Conservation (phyloP, 2,888 invertebrate species). For the Orthonychiurus folsomi region DNA sequence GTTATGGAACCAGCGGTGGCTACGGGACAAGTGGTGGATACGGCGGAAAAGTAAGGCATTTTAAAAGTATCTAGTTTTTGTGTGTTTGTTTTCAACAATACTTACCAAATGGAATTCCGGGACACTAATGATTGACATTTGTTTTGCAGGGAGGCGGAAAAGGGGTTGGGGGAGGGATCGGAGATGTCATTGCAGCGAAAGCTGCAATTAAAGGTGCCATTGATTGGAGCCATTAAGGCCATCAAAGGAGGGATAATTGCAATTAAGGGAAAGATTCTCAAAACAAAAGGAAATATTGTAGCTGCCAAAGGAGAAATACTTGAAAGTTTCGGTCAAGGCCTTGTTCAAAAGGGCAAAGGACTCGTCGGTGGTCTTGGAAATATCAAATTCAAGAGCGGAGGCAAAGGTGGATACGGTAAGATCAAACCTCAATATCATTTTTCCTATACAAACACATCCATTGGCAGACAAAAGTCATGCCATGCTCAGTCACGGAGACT, state of each 20-base stretch:
- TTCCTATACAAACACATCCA: too few species aligned
- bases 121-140: too few species aligned
- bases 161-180: slow-evolving; percentile 31
- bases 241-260: slow-evolving; percentile 79
- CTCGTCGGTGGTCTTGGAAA: slow-evolving; percentile 37
- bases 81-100: too few species aligned
- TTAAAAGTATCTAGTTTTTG: too few species aligned
- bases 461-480: too few species aligned
- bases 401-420: slow-evolving; percentile 25
- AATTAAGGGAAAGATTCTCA: slow-evolving; percentile 76
- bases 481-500: too few species aligned
- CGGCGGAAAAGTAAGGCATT: too few species aligned
- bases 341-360: slow-evolving; percentile 57
- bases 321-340: slow-evolving; percentile 66
- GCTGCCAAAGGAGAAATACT: slow-evolving; percentile 70
- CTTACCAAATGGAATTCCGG: too few species aligned
- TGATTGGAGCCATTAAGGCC: slow-evolving; percentile 79
- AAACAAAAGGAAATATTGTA: slow-evolving; percentile 69
- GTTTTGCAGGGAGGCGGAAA: slow-evolving; percentile 18
- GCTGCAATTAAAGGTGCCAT: slow-evolving; percentile 49
- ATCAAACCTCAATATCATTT: too few species aligned
- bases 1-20: not conserved
- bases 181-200: slow-evolving; percentile 37
- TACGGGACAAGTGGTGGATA: too few species aligned
- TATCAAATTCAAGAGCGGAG: slow-evolving; percentile 36